These are phyloP conservation scores for Zaprionus inermis DNA, from an alignment of 1,140 invertebrate genomes.

Conservation along the genomic window DNA sequence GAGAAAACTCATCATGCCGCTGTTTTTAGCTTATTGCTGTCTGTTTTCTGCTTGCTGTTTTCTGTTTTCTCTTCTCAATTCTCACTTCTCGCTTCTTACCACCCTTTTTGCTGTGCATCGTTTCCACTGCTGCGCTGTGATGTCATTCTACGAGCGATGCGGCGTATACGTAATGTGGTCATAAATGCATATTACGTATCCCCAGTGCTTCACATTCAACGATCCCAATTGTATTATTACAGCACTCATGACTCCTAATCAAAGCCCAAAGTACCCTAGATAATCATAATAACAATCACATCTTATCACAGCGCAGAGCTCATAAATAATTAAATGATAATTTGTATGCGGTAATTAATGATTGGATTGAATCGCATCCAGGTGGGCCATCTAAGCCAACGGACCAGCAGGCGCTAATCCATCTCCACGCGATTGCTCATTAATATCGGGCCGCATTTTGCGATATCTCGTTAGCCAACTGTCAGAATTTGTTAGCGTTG, in stretches of 20 bases:
- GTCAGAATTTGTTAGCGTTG: constrained; percentile 71
- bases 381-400: neutral
- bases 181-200: constrained; percentile 53
- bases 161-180: constrained; percentile 24
- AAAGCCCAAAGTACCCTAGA: neutral
- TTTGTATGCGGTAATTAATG: constrained; percentile 78
- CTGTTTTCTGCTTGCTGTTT: neutral
- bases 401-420: constrained; percentile 53
- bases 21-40: neutral
- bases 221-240: neutral
- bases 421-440: constrained; percentile 67
- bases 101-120: neutral
- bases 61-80: neutral
- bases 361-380: constrained; percentile 9
- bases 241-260: neutral
- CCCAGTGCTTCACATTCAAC: constrained; percentile 21
- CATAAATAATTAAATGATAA: constrained; percentile 67
- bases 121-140: neutral
- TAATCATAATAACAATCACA: constrained; percentile 13
- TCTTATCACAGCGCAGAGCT: constrained; percentile 33
- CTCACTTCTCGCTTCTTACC: neutral
- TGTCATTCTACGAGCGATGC: constrained; percentile 1
- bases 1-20: constrained; percentile 12
- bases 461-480: constrained; percentile 77
- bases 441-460: constrained; percentile 51